Base-by-base conservation (phyloP, 2,888 invertebrate genomes). In the Eulithis prunata region DNA sequence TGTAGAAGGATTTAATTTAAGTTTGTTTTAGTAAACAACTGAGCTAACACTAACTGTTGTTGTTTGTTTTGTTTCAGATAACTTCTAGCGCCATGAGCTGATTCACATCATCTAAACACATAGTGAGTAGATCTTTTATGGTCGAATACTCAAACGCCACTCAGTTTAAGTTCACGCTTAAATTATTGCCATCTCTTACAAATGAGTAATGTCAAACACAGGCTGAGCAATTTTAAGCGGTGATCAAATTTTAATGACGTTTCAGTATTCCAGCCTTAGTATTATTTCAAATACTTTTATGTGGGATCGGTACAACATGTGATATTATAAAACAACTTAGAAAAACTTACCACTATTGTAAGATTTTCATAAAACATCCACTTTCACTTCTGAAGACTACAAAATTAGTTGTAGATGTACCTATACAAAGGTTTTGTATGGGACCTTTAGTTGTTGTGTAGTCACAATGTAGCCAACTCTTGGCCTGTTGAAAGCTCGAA, bases 1-100 rank as follows among this genome's bases (percentile, higher is more conserved):
- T 41, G 8, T 41, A 11, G 10, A 41, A 46, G 46, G n/a, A 46
- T 46, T 46, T 46, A 46, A 46, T 41, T 41, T 41, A 47, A 52
- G 6, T 32, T 32, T 52, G 52, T 52, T 52, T 52, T 52, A 8
- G 53, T 38, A 38, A 53, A 53, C 53, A 38, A n/a, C 13, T 53
- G 7, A 13, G 8, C 36, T 12, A 28, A 12, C 21, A 12, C 36
- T 53, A 13, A 13, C 3, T 38, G n/a, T 3, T 3, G 36, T 38
- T 53, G 0, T 38, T 13, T 36, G 8, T 13, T 8, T 55, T 55
- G 55, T 55, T 43, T n/a, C 43, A 55, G 55, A 55, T 55, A 7
- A 10, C 12, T 43, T 32, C 7, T 6, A 13, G 13, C 7, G 43
- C 2, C 43, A 55, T 43, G 55, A 43, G 11, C 38, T 55, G 43